Evolutionary conservation across 2,797 vertebrate genomes (phyloP), one percentile per base, ranked within the genome.

Genomic region (Huso huso): DNA sequence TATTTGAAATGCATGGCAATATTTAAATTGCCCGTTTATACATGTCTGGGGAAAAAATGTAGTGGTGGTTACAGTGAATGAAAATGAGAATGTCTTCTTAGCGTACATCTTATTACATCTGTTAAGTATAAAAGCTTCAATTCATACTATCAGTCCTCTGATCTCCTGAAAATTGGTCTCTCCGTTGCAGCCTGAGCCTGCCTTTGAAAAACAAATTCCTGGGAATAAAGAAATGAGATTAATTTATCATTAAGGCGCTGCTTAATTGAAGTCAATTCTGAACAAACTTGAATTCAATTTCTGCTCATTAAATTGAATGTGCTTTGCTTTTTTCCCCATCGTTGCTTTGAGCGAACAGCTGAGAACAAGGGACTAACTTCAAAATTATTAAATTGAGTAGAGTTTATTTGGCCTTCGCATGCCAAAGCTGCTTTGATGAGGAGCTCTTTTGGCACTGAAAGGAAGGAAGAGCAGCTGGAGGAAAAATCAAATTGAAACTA

Each of bases 281-380:
- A 95, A 93, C 92, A 94, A 96, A 95, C 93, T 93, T 92, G 89
- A 94, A 96, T 96, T 97, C 93, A 94, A 94, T 96, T 96, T 93
- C 89, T 87, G 88, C 91, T 93, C 92, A 94, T 18, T 95, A 93
- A 93, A 93, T 87, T 89, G 89, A 93, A 91, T 87, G 85, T 85
- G 91, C 84, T 85, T 82, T 83, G 87, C 83, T 87, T 91, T 92
- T 89, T 89, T 90, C 83, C 37, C 88, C 91, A 84, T 88, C 84
- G 84, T 84, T 83, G 88, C 89, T 93, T 90, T 91, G 89, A 93
- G 89, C 89, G 86, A 80, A 76, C 88, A 91, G 90, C 93, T 90
- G 91, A 94, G 92, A 92, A 93, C 82, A 85, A 90, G 92, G 90
- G 88, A 89, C 90, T 88, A 89, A 92, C 95, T 95, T 94, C 90